Evolutionary conservation across 1,140 invertebrate species (phyloP).

Genomic region (Hydropsyche tenuis): DNA sequence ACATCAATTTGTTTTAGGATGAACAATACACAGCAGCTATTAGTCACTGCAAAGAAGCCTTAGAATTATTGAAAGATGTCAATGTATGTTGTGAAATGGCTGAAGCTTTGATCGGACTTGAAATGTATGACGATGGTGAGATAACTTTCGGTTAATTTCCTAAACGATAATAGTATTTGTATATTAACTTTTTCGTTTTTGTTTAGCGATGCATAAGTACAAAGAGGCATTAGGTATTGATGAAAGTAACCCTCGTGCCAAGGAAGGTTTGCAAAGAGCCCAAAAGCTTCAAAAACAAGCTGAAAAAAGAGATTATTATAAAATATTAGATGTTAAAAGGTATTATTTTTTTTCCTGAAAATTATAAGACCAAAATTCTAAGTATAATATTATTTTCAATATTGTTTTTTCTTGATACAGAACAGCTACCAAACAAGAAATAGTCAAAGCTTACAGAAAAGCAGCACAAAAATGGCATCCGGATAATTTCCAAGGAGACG

Average conservation of each 20-base stretch:
- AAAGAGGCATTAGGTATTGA: slow-evolving; percentile 88
- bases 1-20: slow-evolving; percentile 54
- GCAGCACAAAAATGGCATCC: slow-evolving; percentile 99
- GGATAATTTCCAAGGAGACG: slow-evolving; percentile 91
- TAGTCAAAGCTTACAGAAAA: slow-evolving; percentile 96
- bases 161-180: slow-evolving; percentile 7
- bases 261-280: slow-evolving; percentile 87
- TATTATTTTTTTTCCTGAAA: slow-evolving; percentile 38
- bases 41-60: slow-evolving; percentile 78
- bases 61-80: slow-evolving; percentile 79
- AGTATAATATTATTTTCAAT: too few relatives aligned
- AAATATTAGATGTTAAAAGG: slow-evolving; percentile 82
- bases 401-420: slow-evolving; percentile 54
- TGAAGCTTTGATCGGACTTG: slow-evolving; percentile 88
- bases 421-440: slow-evolving; percentile 90
- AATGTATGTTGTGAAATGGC: slow-evolving; percentile 88
- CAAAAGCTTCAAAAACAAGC: slow-evolving; percentile 95
- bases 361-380: too few relatives aligned
- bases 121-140: slow-evolving; percentile 92
- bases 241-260: slow-evolving; percentile 78
- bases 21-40: slow-evolving; percentile 73
- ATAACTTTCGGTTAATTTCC: not conserved
- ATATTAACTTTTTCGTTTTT: slow-evolving; percentile 33
- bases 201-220: slow-evolving; percentile 85
- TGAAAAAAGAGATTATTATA: slow-evolving; percentile 97